These are phyloP conservation scores for Bufo gargarizans DNA, from an alignment of 2,113 vertebrate species.

Conservation along the genomic window DNA sequence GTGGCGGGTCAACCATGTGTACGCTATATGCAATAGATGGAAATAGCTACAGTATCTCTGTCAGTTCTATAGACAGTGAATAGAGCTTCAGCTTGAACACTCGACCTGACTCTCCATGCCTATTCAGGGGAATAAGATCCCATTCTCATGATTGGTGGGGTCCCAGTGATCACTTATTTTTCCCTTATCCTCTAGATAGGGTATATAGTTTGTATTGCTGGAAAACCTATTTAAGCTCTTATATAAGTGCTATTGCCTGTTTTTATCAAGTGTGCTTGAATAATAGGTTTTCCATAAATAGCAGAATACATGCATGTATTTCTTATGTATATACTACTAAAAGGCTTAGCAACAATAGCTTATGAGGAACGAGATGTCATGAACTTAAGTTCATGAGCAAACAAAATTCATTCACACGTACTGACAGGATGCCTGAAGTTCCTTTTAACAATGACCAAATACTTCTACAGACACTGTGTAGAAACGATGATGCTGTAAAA, in stretches of 20 bases:
- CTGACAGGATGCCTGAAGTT: slow-evolving; percentile 4
- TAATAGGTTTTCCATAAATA: not conserved
- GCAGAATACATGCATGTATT: not conserved
- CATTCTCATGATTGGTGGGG: too few species aligned
- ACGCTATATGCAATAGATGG: too few species aligned
- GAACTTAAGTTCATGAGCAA: not conserved
- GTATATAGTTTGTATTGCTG: too few species aligned
- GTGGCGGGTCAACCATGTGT: too few species aligned
- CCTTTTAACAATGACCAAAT: slow-evolving; percentile 20
- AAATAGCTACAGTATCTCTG: too few species aligned
- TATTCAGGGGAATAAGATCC: too few species aligned
- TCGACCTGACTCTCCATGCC: too few species aligned
- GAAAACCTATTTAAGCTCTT: not conserved
- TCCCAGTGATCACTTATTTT: too few species aligned
- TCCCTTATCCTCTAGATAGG: too few species aligned
- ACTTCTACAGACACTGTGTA: not conserved
- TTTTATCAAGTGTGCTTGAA: not conserved
- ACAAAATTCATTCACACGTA: not conserved
- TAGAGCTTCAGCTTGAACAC: too few species aligned
- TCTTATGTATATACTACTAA: not conserved
- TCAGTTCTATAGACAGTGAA: too few species aligned
- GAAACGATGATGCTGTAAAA: not conserved
- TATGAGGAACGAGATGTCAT: not conserved
- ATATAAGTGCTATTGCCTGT: not conserved
- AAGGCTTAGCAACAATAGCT: not conserved